phyloP scores from a whole-genome alignment of 2,113 vertebrate species.

The Lampris megalopsis region DNA sequence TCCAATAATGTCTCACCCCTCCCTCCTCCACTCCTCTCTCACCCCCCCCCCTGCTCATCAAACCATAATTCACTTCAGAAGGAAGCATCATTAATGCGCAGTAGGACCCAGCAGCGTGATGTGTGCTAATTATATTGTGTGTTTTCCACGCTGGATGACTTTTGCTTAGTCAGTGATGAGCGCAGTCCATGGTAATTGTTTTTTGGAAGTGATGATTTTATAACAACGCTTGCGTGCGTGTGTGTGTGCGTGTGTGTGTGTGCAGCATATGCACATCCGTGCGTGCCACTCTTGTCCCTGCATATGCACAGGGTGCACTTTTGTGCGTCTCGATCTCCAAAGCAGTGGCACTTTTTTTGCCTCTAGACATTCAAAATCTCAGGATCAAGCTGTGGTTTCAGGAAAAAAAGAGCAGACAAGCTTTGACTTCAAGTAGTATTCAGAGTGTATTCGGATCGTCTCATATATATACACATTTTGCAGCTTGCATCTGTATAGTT shows the following conservation, averaged over 20 bases:
- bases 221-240: conserved; percentile 60
- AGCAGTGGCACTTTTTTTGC: conserved; percentile 24
- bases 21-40: conserved; percentile 57
- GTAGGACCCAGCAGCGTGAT: conserved; percentile 78
- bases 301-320: conserved; percentile 10
- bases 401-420: conserved; percentile 55
- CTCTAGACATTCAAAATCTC: conserved; percentile 50
- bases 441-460: too few species aligned
- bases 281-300: conserved; percentile 15
- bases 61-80: conserved; percentile 79
- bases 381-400: conserved; percentile 28
- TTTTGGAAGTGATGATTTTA: conserved; percentile 80
- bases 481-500: too few species aligned
- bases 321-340: conserved; percentile 12
- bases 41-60: conserved; percentile 72
- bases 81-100: conserved; percentile 81
- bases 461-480: too few species aligned
- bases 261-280: conserved; percentile 8
- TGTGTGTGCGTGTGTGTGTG: conserved; percentile 39
- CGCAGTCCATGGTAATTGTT: conserved; percentile 76
- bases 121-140: conserved; percentile 82
- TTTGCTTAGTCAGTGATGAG: conserved; percentile 81
- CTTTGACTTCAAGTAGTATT: conserved; percentile 46
- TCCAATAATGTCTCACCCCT: conserved; percentile 55
- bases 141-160: conserved; percentile 81